phyloP scores from a whole-genome alignment of 2,888 invertebrate species.

The Syrphus vitripennis region DNA sequence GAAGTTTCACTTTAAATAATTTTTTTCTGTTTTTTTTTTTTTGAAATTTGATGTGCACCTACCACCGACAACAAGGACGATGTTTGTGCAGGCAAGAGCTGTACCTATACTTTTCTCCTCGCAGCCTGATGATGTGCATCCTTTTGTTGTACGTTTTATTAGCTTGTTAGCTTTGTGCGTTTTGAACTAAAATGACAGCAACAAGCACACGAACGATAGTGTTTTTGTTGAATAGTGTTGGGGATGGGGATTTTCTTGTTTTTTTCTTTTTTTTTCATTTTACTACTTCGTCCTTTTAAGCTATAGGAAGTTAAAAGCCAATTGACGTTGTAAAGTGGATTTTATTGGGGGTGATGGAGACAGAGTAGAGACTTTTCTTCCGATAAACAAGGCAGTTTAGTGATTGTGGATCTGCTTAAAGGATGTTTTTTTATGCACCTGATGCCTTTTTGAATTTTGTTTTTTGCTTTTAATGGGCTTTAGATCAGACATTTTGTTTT shows the following conservation, averaged over 20 bases:
- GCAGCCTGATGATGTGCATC: not conserved
- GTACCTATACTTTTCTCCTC: not conserved
- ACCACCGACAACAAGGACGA: constrained; percentile 12
- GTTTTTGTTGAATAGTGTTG: not conserved
- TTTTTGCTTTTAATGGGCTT: not conserved
- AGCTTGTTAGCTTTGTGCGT: constrained; percentile 47
- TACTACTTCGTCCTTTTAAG: not conserved
- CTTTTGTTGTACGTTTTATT: constrained; percentile 27
- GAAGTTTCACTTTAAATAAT: constrained; percentile 6
- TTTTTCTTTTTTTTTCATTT: not conserved
- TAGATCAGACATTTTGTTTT: not conserved
- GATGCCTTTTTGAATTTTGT: not conserved
- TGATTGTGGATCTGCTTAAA: constrained; percentile 9
- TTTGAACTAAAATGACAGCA: constrained; percentile 26
- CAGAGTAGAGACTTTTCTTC: constrained; percentile 6
- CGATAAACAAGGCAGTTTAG: constrained; percentile 32
- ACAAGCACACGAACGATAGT: constrained; percentile 29
- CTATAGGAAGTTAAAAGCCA: constrained; percentile 19
- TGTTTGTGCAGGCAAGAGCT: not conserved
- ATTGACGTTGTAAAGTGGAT: constrained; percentile 26
- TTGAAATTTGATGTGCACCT: constrained; percentile 7
- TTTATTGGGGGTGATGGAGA: not conserved
- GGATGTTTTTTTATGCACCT: not conserved
- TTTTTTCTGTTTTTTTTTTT: not conserved
- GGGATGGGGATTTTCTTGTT: not conserved